Conservation (phyloP, 2,797 vertebrate genomes). For the Gobionotothen gibberifrons region DNA sequence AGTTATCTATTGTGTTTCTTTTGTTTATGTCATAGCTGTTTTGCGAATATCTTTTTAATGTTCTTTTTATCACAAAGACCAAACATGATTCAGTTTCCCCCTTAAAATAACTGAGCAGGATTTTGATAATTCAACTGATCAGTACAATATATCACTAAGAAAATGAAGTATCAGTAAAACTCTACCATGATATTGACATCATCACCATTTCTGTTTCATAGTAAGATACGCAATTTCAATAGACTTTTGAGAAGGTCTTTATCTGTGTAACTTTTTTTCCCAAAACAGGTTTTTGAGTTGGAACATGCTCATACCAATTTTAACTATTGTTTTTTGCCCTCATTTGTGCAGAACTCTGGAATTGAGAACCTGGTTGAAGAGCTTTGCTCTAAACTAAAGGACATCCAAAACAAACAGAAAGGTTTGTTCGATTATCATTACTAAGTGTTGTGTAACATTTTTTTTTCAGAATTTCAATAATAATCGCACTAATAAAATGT, state of each 20-base stretch:
- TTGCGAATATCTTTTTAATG: too few species aligned
- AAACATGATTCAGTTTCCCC: neutral
- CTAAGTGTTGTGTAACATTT: neutral
- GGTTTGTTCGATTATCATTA: conserved; percentile 76
- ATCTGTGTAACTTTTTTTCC: neutral
- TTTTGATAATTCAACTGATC: neutral
- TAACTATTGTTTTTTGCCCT: conserved; percentile 40
- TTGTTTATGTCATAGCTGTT: neutral
- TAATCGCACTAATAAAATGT: neutral
- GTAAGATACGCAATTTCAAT: neutral
- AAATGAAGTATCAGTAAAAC: neutral
- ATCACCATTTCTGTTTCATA: neutral
- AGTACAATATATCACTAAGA: neutral
- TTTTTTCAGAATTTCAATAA: neutral
- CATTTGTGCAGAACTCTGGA: conserved; percentile 91
- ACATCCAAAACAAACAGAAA: conserved; percentile 98
- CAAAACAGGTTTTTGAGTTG: neutral
- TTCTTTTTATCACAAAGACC: neutral
- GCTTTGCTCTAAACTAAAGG: conserved; percentile 98
- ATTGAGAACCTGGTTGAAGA: conserved; percentile 99
- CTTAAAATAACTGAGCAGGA: neutral
- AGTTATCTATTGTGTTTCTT: neutral
- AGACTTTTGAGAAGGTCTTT: neutral
- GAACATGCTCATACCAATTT: neutral
- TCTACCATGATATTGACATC: neutral